These are phyloP conservation scores for Dendrolimus kikuchii DNA, from an alignment of 1,140 invertebrate species.

Conservation along the genomic window DNA sequence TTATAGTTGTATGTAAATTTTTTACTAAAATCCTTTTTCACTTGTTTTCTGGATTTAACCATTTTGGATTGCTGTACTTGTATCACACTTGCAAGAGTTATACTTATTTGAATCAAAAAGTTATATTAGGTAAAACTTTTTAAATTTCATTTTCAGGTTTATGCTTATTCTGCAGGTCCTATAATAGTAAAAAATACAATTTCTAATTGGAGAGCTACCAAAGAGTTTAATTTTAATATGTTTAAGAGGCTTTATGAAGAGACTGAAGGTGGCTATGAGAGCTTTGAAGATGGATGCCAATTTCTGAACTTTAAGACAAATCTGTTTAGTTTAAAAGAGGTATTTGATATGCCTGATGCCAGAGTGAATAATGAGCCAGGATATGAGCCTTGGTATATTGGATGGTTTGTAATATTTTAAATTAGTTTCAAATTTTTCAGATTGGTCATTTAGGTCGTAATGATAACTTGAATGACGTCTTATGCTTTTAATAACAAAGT, in stretches of 20 bases:
- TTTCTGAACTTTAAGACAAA: conserved; percentile 93
- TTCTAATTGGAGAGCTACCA: conserved; percentile 83
- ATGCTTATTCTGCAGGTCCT: conserved; percentile 86
- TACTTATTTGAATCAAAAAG: too few species aligned
- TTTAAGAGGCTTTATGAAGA: conserved; percentile 83
- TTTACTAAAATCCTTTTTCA: too few species aligned
- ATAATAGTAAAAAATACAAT: conserved; percentile 86
- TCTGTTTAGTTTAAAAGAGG: conserved; percentile 83
- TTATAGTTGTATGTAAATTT: too few species aligned
- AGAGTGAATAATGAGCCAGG: conserved; percentile 76
- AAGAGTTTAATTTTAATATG: conserved; percentile 81
- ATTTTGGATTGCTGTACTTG: too few species aligned
- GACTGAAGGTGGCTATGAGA: conserved; percentile 77
- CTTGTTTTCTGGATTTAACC: too few species aligned
- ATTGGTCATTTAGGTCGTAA: too few species aligned
- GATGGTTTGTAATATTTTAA: conserved; percentile 80
- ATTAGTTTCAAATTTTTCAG: too few species aligned
- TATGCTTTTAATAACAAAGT: too few species aligned
- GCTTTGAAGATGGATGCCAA: conserved; percentile 85
- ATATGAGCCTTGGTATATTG: conserved; percentile 89
- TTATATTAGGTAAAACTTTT: not conserved
- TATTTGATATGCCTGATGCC: conserved; percentile 82
- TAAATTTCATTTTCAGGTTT: conserved; percentile 45
- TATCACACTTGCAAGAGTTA: too few species aligned
- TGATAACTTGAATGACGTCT: too few species aligned